A percentile compares a stretch with the other conserved stretches of the same genome.
Conservation (phyloP, 1,140 invertebrate species). For the Tyrophagus putrescentiae region DNA sequence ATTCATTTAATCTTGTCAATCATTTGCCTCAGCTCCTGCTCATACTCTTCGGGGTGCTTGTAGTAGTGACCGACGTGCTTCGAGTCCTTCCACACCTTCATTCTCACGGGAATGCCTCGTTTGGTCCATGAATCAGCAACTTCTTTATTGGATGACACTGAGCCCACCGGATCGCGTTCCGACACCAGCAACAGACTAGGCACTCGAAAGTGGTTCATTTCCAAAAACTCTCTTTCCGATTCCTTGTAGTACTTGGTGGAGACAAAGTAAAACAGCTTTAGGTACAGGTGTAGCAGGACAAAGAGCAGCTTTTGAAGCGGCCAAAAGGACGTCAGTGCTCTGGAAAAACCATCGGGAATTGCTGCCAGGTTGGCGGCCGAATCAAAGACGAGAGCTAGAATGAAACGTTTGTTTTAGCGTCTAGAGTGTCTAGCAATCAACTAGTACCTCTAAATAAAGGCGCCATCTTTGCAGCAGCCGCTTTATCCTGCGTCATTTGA, state of each 20-base stretch:
- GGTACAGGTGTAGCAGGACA: constrained; percentile 45
- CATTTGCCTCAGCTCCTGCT: neutral
- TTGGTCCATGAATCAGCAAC: constrained; percentile 47
- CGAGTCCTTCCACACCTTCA: constrained; percentile 64
- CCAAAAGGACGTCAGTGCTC: constrained; percentile 5
- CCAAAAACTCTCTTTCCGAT: neutral
- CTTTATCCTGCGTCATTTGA: neutral
- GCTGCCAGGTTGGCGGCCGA: constrained; percentile 15
- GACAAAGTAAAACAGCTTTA: constrained; percentile 56
- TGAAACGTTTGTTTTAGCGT: neutral
- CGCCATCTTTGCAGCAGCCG: neutral
- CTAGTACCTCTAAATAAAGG: neutral
- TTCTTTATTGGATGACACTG: constrained; percentile 46
- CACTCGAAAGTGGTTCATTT: neutral
- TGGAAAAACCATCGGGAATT: constrained; percentile 15
- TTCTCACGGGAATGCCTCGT: constrained; percentile 45
- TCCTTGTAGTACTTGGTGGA: constrained; percentile 57
- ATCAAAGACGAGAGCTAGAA: constrained; percentile 21
- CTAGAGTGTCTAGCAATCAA: neutral
- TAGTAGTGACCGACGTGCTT: constrained; percentile 65
- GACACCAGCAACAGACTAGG: constrained; percentile 59
- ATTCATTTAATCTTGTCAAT: neutral
- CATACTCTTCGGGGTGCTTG: constrained; percentile 62
- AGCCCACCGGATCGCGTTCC: constrained; percentile 57
- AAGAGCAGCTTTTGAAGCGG: constrained; percentile 24